phyloP scores from a whole-genome alignment of 2,113 vertebrate genomes.

The Phoenicopterus ruber region DNA sequence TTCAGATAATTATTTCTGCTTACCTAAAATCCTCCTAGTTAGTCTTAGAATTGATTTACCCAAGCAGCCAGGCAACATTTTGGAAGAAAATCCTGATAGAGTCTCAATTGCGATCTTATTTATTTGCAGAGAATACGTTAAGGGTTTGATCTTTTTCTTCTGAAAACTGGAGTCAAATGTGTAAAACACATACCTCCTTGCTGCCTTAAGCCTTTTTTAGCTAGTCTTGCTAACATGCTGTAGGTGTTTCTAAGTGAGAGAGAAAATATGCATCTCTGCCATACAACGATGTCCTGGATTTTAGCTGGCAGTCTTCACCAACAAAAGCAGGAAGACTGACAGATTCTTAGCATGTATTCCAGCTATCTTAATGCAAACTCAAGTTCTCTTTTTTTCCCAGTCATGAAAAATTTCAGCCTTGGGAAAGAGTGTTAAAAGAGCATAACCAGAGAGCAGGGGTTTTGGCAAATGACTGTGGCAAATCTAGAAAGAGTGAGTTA shows the following conservation, averaged over 20 bases:
- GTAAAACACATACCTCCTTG: not conserved
- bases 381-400: not conserved
- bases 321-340: not conserved
- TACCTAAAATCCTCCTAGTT: not conserved
- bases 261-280: not conserved
- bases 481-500: not conserved
- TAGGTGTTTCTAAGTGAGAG: not conserved
- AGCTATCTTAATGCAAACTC: not conserved
- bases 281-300: not conserved
- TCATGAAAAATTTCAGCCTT: not conserved
- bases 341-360: not conserved
- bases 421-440: not conserved
- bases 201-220: not conserved
- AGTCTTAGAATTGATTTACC: not conserved
- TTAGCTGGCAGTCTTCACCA: not conserved
- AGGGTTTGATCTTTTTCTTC: not conserved
- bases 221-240: not conserved
- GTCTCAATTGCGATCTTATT: not conserved
- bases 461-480: not conserved
- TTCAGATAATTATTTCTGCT: not conserved
- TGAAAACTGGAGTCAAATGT: not conserved
- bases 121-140: not conserved
- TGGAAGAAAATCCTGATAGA: not conserved
- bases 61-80: not conserved
- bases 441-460: not conserved